Percentiles rank a stretch among this genome's conserved stretches.
Evolutionary conservation across 2,888 invertebrate species (phyloP).

Genomic region (Ischnura elegans): DNA sequence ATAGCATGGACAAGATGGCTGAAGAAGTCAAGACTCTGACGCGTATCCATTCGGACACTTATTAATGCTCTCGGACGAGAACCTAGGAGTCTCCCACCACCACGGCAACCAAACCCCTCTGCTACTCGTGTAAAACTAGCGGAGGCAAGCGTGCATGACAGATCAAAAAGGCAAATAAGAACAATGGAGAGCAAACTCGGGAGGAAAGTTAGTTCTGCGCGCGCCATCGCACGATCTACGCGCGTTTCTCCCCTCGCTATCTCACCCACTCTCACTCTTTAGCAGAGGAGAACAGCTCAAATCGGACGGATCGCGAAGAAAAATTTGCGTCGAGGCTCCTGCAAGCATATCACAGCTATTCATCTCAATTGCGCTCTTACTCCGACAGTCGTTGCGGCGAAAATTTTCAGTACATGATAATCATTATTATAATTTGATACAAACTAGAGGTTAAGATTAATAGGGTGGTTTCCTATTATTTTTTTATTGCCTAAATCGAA

Average conservation of each 20-base stretch:
- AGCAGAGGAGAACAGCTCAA: too few relatives aligned
- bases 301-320: too few relatives aligned
- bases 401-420: too few relatives aligned
- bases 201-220: not conserved
- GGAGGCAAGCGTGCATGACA: constrained; percentile 2
- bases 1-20: not conserved
- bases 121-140: not conserved
- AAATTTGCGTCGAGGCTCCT: too few relatives aligned
- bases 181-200: not conserved
- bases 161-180: not conserved
- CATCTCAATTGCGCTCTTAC: too few relatives aligned
- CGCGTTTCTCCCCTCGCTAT: not conserved
- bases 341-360: too few relatives aligned
- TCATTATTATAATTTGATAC: too few relatives aligned
- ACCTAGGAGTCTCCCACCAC: not conserved
- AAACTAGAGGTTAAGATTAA: too few relatives aligned
- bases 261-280: not conserved
- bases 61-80: not conserved
- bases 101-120: not conserved
- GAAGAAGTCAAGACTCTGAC: not conserved
- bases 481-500: too few relatives aligned
- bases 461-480: too few relatives aligned
- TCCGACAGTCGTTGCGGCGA: too few relatives aligned
- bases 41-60: not conserved
- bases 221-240: constrained; percentile 5